These are phyloP conservation scores for Leptobrachium leishanense DNA, from an alignment of 2,113 vertebrate species.

Conservation along the genomic window DNA sequence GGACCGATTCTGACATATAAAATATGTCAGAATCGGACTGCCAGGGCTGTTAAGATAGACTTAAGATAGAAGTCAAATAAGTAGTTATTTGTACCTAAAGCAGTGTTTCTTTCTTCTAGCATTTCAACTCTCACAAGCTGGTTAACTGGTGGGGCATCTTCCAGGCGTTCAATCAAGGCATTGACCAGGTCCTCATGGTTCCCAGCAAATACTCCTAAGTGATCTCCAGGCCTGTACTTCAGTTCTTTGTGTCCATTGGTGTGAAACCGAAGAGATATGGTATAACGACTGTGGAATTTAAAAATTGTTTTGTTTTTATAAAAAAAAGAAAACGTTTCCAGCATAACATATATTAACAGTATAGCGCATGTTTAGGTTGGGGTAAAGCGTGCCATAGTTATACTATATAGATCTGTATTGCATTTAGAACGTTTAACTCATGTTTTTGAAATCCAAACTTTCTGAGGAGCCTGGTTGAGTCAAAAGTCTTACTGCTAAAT, in stretches of 20 bases:
- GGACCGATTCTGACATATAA: too few species aligned
- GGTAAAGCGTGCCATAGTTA: too few species aligned
- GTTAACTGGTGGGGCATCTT: conserved; percentile 87
- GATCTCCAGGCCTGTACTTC: conserved; percentile 89
- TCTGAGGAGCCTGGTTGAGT: too few species aligned
- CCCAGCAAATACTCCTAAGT: conserved; percentile 89
- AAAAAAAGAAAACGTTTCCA: too few species aligned
- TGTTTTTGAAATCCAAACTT: too few species aligned
- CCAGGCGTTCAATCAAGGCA: conserved; percentile 85
- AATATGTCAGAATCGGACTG: too few species aligned
- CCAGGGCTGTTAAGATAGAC: too few species aligned
- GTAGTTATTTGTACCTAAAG: conserved; percentile 73
- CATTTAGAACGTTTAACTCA: too few species aligned
- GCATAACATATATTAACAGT: too few species aligned
- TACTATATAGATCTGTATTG: too few species aligned
- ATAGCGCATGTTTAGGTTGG: too few species aligned
- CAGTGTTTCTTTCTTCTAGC: conserved; percentile 90
- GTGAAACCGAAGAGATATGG: conserved; percentile 90
- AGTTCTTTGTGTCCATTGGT: conserved; percentile 83
- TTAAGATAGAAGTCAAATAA: background rate
- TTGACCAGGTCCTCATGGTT: conserved; percentile 91
- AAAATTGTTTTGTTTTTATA: conserved; percentile 7
- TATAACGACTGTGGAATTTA: conserved; percentile 76
- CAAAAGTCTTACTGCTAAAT: too few species aligned
- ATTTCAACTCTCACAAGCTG: conserved; percentile 94